Evolutionary conservation across 1,140 invertebrate genomes (phyloP), one percentile per base, ranked within the genome.

Genomic region (Philotrypesis tridentata): DNA sequence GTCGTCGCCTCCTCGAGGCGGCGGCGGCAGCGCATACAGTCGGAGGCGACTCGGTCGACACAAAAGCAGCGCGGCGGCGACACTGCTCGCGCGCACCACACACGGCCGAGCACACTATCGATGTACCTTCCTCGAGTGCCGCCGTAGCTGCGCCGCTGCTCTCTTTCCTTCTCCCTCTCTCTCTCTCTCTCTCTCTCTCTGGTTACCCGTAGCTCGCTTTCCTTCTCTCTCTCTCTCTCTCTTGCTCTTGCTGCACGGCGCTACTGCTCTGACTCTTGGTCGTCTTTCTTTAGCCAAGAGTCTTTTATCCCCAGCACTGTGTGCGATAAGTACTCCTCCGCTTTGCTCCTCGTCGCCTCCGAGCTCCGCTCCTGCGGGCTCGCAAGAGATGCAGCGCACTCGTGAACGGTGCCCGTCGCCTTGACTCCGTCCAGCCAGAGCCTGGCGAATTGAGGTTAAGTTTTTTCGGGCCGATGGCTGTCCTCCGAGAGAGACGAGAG

Each of bases 401-500:
- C n/a, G n/a, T n/a, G n/a, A n/a, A n/a, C n/a, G n/a, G n/a, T n/a
- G n/a, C n/a, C n/a, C n/a, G n/a, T n/a, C n/a, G n/a, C 23, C 7
- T 11, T 23, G 11, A 14, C 61, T 8, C 2, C 23, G 61, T 29
- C 61, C 75, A 37, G 37, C 21, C 25, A 55, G 40, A 23, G 27
- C 43, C 43, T 27, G 40, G 29, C 6, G 77, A 37, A 71, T 79
- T 79, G 77, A 79, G 77, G 77, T 79, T 79, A 79, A 79, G 65
- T 79, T 68, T 65, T 67, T 61, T 65, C 6, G 21, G 48, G 48
- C 48, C 48, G 48, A 55, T 55, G 48, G 48, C 48, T 55, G 48
- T 4, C 21, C 48, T 14, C 17, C 4, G 17, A n/a, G 48, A 17
- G 40, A 43, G 12, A 14, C 40, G 12, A 1, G 40, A 43, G 12